Conservation (phyloP, 2,113 vertebrate genomes). For the Hippocampus zosterae region DNA sequence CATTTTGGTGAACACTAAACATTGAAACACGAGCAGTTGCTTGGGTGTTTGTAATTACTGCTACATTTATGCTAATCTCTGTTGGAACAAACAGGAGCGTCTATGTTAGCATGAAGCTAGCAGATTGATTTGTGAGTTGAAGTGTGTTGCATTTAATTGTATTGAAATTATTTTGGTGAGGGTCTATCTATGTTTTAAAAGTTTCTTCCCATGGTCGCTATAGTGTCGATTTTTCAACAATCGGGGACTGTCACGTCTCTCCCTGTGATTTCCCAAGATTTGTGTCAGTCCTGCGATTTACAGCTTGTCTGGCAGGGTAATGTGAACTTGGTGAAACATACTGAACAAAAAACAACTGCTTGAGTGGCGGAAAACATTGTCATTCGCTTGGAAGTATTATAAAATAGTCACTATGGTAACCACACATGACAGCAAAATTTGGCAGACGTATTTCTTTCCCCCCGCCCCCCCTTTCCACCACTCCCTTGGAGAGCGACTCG, state of each 20-base stretch:
- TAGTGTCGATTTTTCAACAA: background rate
- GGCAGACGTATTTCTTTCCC: background rate
- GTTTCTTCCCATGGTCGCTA: too few species aligned
- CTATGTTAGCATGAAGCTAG: background rate
- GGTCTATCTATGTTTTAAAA: too few species aligned
- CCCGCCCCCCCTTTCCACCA: background rate
- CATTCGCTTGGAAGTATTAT: background rate
- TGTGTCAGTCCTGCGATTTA: background rate
- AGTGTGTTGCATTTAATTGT: too few species aligned
- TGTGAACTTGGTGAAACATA: background rate
- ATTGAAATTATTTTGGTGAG: too few species aligned
- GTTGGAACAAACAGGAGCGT: background rate
- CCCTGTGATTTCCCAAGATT: too few species aligned
- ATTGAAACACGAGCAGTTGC: too few species aligned
- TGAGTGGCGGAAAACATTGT: background rate
- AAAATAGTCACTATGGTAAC: slow-evolving; percentile 1
- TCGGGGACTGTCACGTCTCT: background rate
- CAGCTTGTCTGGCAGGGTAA: background rate
- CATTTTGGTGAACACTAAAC: too few species aligned
- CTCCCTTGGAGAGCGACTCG: background rate
- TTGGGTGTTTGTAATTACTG: background rate
- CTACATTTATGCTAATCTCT: background rate
- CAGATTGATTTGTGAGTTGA: background rate
- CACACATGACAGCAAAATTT: background rate
- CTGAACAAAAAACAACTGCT: background rate